Conservation (phyloP, 2,888 invertebrate genomes). For the Eupithecia vulgata region DNA sequence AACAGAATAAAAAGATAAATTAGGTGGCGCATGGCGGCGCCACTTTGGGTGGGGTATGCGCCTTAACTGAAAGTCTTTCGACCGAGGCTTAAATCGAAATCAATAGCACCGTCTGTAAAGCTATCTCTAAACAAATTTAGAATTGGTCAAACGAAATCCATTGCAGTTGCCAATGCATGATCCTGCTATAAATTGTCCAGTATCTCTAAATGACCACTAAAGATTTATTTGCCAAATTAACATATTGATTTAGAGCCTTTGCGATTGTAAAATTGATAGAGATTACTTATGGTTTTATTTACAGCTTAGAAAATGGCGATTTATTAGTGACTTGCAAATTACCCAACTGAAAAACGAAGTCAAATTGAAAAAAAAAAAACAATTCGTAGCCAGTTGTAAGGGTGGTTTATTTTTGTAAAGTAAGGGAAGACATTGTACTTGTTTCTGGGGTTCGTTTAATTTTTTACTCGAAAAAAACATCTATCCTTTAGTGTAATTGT, state of each 20-base stretch:
- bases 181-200: constrained; percentile 13
- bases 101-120: neutral
- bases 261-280: constrained; percentile 31
- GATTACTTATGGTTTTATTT: constrained; percentile 29
- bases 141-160: neutral
- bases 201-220: constrained; percentile 16
- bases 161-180: constrained; percentile 11
- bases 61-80: neutral
- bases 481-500: no score
- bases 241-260: constrained; percentile 37
- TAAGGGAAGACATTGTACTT: neutral
- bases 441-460: neutral
- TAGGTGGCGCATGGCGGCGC: no score
- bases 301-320: constrained; percentile 22
- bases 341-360: neutral
- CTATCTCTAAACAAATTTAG: constrained; percentile 1
- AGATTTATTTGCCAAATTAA: constrained; percentile 39
- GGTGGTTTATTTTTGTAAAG: neutral
- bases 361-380: neutral
- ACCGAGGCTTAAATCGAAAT: neutral
- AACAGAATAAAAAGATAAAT: no score
- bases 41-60: no score
- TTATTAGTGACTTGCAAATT: constrained; percentile 17
- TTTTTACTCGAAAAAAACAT: neutral
- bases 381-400: neutral